These are phyloP conservation scores for Herpetotheres cachinnans DNA, from an alignment of 2,113 vertebrate genomes.

Conservation along the genomic window DNA sequence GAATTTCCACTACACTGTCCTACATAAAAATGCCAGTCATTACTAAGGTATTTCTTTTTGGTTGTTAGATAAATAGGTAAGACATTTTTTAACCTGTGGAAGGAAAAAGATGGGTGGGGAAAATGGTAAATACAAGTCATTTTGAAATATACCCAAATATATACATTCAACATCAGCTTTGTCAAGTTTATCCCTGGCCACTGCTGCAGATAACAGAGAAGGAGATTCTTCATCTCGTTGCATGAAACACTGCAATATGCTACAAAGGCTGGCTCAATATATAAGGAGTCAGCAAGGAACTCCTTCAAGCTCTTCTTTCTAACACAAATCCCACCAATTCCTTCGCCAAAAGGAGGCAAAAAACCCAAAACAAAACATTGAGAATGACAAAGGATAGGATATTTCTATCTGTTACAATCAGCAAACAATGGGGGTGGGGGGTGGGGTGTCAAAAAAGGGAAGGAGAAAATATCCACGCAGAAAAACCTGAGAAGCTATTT, in stretches of 20 bases:
- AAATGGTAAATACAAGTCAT: neutral
- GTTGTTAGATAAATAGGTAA: neutral
- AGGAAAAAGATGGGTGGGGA: neutral
- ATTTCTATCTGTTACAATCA: neutral
- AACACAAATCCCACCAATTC: neutral
- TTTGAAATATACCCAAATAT: neutral
- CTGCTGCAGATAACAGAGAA: neutral
- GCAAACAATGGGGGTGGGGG: neutral
- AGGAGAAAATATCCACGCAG: neutral
- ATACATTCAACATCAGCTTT: neutral
- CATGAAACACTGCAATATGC: neutral
- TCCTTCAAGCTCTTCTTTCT: neutral
- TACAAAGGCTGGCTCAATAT: neutral
- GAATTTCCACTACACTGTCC: neutral
- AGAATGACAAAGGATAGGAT: neutral
- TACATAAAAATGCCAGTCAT: neutral
- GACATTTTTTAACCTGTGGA: neutral
- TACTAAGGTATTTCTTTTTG: neutral
- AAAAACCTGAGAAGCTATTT: neutral
- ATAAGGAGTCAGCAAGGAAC: neutral
- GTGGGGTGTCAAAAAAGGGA: neutral
- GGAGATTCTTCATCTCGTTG: neutral
- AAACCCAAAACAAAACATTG: neutral
- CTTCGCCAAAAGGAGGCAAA: neutral
- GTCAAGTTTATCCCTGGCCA: neutral